phyloP scores from a whole-genome alignment of 1,140 invertebrate species.

The Scaptomyza graminum region DNA sequence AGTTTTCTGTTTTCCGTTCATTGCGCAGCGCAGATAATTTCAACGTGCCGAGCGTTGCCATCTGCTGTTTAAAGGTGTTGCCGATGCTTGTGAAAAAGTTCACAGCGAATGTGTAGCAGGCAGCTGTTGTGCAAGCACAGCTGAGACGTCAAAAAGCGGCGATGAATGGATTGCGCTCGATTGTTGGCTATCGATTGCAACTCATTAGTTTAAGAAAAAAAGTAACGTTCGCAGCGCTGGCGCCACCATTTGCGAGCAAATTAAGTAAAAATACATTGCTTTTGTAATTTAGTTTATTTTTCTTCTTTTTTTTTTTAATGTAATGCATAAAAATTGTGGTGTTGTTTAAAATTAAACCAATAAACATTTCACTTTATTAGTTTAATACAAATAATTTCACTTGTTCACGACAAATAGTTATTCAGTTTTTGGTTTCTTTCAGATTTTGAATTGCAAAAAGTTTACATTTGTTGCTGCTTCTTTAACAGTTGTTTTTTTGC shows the following conservation, averaged over 20 bases:
- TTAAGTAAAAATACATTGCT: background rate
- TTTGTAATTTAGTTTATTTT: slow-evolving; percentile 57
- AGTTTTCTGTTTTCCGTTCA: slow-evolving; percentile 25
- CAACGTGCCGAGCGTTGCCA: slow-evolving; percentile 36
- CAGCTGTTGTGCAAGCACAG: slow-evolving; percentile 7
- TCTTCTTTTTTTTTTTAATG: slow-evolving; percentile 48
- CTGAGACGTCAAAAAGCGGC: background rate
- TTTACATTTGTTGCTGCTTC: slow-evolving; percentile 34
- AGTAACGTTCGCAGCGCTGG: background rate
- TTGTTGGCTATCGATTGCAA: slow-evolving; percentile 4
- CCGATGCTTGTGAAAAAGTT: slow-evolving; percentile 10
- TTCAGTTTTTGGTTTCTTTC: slow-evolving; percentile 43
- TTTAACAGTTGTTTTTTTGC: slow-evolving; percentile 3
- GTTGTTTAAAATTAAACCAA: slow-evolving; percentile 72
- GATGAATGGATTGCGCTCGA: background rate
- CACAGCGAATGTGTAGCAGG: background rate
- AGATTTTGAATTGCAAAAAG: slow-evolving; percentile 46
- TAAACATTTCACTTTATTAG: slow-evolving; percentile 77
- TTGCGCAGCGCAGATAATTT: slow-evolving; percentile 35
- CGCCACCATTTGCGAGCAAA: background rate
- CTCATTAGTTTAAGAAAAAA: background rate
- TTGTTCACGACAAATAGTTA: slow-evolving; percentile 74
- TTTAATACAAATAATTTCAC: slow-evolving; percentile 75
- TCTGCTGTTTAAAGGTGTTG: slow-evolving; percentile 3
- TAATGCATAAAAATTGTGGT: slow-evolving; percentile 77